A percentile compares a stretch with the other conserved stretches of the same genome.
phyloP scores from a whole-genome alignment of 1,140 invertebrate species.

The Leptinotarsa texana region DNA sequence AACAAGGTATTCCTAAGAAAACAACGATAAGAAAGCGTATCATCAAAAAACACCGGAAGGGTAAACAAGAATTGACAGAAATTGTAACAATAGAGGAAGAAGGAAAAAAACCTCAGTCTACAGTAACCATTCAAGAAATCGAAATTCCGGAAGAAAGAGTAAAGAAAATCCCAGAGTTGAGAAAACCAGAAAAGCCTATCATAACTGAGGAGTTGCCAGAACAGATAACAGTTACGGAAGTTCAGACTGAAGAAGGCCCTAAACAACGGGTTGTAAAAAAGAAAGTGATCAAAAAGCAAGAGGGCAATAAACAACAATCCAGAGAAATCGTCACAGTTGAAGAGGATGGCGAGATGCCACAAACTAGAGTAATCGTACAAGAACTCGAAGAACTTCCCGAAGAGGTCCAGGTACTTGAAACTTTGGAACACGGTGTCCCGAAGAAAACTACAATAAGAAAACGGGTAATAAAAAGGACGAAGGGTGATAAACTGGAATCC shows the following conservation, averaged over 20 bases:
- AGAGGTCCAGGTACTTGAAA: conserved; percentile 54
- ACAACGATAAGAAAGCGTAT: conserved; percentile 49
- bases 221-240: conserved; percentile 50
- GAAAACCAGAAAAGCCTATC: conserved; percentile 20
- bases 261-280: conserved; percentile 52
- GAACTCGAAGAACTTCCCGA: conserved; percentile 52
- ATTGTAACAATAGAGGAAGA: conserved; percentile 59
- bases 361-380: conserved; percentile 47
- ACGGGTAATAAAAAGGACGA: conserved; percentile 46
- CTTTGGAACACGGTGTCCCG: conserved; percentile 47
- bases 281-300: conserved; percentile 50
- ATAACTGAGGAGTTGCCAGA: conserved; percentile 50
- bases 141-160: conserved; percentile 45
- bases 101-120: conserved; percentile 49
- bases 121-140: conserved; percentile 46
- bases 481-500: conserved; percentile 48
- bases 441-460: conserved; percentile 42
- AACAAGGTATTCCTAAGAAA: conserved; percentile 46
- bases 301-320: conserved; percentile 43
- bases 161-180: conserved; percentile 8
- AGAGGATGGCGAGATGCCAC: conserved; percentile 51
- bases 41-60: conserved; percentile 56
- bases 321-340: conserved; percentile 52
- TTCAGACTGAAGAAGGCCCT: conserved; percentile 52
- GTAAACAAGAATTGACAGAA: conserved; percentile 56